These are phyloP conservation scores for Scolopax mira DNA, from an alignment of 2,113 vertebrate species.

Conservation along the genomic window DNA sequence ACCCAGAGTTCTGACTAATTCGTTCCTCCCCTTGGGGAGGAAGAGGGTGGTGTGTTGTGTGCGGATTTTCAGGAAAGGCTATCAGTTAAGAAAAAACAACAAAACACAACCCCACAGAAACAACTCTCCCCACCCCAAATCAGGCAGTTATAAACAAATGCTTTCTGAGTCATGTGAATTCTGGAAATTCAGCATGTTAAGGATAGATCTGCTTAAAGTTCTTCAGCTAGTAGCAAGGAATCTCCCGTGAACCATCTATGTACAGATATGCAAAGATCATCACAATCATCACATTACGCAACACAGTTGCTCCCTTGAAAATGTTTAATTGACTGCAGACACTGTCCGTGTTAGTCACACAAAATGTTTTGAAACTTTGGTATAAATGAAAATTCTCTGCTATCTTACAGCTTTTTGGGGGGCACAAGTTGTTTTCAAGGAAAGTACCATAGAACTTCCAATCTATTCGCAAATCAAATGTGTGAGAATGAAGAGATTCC, in stretches of 20 bases:
- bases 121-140: not conserved
- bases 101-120: not conserved
- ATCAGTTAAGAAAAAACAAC: not conserved
- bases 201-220: not conserved
- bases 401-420: not conserved
- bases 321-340: not conserved
- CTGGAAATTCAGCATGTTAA: not conserved
- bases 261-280: not conserved
- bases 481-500: not conserved
- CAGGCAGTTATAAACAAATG: not conserved
- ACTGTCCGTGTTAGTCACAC: not conserved
- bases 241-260: not conserved
- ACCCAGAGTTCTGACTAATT: not conserved
- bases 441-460: not conserved
- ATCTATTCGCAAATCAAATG: not conserved
- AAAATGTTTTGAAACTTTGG: not conserved
- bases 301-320: not conserved
- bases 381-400: not conserved
- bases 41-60: not conserved
- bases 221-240: not conserved
- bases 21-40: not conserved
- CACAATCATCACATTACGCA: not conserved
- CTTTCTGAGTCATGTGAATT: not conserved
- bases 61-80: not conserved
- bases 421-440: not conserved